Base-by-base conservation (phyloP, 2,888 invertebrate species). In the Micoletzkya japonica region DNA sequence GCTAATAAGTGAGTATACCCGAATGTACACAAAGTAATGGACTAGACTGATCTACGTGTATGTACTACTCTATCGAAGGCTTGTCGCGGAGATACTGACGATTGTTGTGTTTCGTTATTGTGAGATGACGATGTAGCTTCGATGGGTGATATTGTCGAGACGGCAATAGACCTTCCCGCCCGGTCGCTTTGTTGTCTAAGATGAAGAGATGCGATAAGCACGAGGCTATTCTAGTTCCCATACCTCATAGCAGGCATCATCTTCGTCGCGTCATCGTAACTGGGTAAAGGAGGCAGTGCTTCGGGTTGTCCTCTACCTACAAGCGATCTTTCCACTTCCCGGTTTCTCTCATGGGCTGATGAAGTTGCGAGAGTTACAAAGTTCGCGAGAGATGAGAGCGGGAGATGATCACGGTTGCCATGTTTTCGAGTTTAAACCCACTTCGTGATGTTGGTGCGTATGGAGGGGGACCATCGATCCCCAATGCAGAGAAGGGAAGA, bases 251-350 rank as follows among this genome's bases (percentile, higher is more conserved):
- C 75, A 26, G 83, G 77, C 66, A 82, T n/a, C n/a, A n/a, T 72
- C 63, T 84, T 84, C 0, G 84, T 84, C 0, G 84, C 84, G 64
- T 84, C 84, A 60, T 84, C 84, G 73, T 84, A 84, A n/a, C 76
- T 80, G 1, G 84, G 84, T 17, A 84, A 70, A 1, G 84, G 84
- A 2, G 84, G 84, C 20, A 84, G 73, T 7, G 73, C 72, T 49
- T 79, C 78, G 32, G 66, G 54, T 36, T 36, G 54, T 4, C 52
- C 57, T 20, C n/a, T n/a, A 1, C 58, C n/a, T n/a, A n/a, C n/a
- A n/a, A n/a, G n/a, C n/a, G n/a, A n/a, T n/a, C n/a, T n/a, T n/a
- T n/a, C n/a, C n/a, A n/a, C n/a, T n/a, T n/a, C n/a, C n/a, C n/a
- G n/a, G n/a, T n/a, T n/a, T n/a, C n/a, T n/a, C n/a, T n/a, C n/a